Evolutionary conservation across 2,113 vertebrate genomes (phyloP).

Genomic region (Melanerpes aurifrons): DNA sequence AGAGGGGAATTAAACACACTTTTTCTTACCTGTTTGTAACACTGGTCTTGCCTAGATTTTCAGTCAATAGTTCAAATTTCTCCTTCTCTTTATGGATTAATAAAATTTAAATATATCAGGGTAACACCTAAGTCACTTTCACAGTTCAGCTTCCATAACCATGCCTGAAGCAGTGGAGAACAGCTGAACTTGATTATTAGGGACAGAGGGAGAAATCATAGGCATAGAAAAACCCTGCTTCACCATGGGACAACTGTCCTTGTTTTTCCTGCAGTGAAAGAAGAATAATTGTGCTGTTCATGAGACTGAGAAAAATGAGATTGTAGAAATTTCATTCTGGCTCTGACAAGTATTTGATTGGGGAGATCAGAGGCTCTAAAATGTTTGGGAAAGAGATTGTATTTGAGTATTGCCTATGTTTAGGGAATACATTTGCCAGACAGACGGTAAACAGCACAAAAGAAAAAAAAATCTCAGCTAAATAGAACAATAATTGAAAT

Average conservation of each 20-base stretch:
- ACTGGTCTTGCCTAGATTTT: neutral
- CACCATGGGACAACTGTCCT: neutral
- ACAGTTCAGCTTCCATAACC: neutral
- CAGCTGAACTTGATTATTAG: neutral
- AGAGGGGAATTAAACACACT: neutral
- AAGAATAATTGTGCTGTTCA: neutral
- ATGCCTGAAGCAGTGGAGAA: neutral
- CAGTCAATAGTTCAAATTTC: neutral
- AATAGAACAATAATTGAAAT: slow-evolving; percentile 56
- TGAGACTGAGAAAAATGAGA: slow-evolving; percentile 25
- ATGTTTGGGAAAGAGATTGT: slow-evolving; percentile 33
- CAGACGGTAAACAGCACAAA: neutral
- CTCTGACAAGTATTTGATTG: slow-evolving; percentile 44
- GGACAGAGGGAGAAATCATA: neutral
- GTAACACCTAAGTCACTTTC: neutral
- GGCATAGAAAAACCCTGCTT: neutral
- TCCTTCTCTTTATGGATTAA: neutral
- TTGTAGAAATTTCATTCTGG: slow-evolving; percentile 18
- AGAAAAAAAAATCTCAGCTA: slow-evolving; percentile 23
- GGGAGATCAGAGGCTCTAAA: slow-evolving; percentile 36
- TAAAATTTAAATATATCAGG: neutral
- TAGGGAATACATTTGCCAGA: slow-evolving; percentile 22
- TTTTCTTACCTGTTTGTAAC: neutral
- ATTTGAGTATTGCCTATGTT: neutral
- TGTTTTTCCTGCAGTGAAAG: neutral